Evolutionary conservation across 92 coral and sea anemone species (phyloP).

Genomic region (Desmophyllum pertusum): DNA sequence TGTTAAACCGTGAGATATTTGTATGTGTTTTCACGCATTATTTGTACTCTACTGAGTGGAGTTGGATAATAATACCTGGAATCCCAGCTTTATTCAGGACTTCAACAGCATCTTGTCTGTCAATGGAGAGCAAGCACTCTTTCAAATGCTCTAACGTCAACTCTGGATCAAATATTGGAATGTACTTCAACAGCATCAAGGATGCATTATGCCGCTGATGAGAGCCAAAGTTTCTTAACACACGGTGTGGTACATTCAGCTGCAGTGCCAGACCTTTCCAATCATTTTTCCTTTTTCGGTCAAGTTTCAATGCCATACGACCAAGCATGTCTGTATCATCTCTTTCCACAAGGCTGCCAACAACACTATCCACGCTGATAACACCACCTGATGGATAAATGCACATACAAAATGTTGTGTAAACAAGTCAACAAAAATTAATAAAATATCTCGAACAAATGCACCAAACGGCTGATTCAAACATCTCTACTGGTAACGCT

Average conservation of each 20-base stretch:
- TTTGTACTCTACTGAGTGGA: too few relatives aligned
- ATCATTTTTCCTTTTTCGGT: conserved; percentile 52
- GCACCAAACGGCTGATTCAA: too few relatives aligned
- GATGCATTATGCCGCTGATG: conserved; percentile 75
- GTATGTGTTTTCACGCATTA: too few relatives aligned
- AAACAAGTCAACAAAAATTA: not conserved
- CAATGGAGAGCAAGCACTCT: conserved; percentile 56
- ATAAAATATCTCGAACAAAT: too few relatives aligned
- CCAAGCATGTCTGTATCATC: conserved; percentile 78
- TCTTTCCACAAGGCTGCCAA: conserved; percentile 71
- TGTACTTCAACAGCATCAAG: conserved; percentile 71
- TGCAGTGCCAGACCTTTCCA: conserved; percentile 78
- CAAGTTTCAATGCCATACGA: conserved; percentile 72
- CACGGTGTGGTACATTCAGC: conserved; percentile 76
- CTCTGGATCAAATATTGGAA: conserved; percentile 89
- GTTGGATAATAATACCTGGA: conserved; percentile 87
- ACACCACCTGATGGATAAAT: conserved; percentile 47
- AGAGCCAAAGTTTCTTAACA: conserved; percentile 77
- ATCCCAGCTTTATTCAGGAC: conserved; percentile 75
- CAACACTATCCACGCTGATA: conserved; percentile 72
- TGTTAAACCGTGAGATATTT: too few relatives aligned
- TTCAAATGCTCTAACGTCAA: conserved; percentile 67
- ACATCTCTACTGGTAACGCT: too few relatives aligned
- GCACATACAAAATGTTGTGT: not conserved
- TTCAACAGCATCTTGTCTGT: conserved; percentile 62